Conservation (phyloP, 2,797 vertebrate genomes). For the Erpetoichthys calabaricus region DNA sequence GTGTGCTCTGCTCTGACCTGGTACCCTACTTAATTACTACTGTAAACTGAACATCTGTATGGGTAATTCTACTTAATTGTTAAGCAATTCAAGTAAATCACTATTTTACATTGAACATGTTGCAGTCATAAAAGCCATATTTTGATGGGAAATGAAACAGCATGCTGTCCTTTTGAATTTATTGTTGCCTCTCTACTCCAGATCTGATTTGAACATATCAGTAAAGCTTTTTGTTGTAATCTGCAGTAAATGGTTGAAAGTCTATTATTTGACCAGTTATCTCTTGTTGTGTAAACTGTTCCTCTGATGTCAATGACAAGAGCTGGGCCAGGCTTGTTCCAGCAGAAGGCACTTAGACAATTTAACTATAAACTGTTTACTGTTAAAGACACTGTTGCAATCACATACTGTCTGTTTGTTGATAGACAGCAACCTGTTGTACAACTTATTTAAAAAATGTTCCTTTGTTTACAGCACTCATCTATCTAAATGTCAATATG, state of each 20-base stretch:
- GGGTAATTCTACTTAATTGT: too few relatives aligned
- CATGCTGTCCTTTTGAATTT: too few relatives aligned
- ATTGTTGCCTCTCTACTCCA: not conserved
- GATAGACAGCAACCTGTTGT: conserved; percentile 32
- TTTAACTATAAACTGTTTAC: conserved; percentile 39
- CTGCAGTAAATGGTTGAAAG: not conserved
- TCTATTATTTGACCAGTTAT: conserved; percentile 1
- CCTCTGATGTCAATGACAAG: not conserved
- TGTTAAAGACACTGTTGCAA: conserved; percentile 32
- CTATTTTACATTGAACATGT: too few relatives aligned
- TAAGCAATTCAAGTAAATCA: too few relatives aligned
- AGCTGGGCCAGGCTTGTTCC: conserved; percentile 8
- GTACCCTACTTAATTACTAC: too few relatives aligned
- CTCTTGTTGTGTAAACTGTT: not conserved
- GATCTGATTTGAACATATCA: not conserved
- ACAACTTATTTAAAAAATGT: conserved; percentile 22
- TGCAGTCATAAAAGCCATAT: too few relatives aligned
- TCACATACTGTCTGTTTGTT: conserved; percentile 37
- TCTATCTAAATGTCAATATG: not conserved
- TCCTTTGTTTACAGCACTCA: conserved; percentile 28
- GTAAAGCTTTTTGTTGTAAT: not conserved
- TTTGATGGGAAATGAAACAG: too few relatives aligned
- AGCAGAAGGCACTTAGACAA: conserved; percentile 32
- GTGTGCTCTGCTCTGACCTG: too few relatives aligned
- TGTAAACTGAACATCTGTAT: too few relatives aligned